Evolutionary conservation across 2,797 vertebrate species (phyloP).

Genomic region (Chromis chromis): DNA sequence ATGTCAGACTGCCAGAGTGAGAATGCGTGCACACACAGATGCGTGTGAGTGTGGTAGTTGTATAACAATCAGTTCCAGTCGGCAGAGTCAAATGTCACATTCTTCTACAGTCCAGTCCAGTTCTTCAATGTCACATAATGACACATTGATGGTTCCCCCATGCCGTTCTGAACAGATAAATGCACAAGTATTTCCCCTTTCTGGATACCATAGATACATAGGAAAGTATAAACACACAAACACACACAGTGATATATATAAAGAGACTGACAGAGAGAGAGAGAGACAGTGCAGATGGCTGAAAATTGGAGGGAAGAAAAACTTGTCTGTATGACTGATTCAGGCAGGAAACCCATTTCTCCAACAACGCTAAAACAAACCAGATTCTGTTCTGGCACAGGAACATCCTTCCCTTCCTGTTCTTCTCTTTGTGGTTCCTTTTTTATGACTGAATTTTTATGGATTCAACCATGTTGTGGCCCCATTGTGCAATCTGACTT

Average conservation of each 20-base stretch:
- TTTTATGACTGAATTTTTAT: slow-evolving; percentile 48
- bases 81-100: slow-evolving; percentile 79
- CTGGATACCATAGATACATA: slow-evolving; percentile 27
- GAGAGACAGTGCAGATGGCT: slow-evolving; percentile 22
- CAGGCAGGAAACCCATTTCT: slow-evolving; percentile 68
- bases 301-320: slow-evolving; percentile 31
- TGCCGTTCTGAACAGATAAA: slow-evolving; percentile 39
- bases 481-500: slow-evolving; percentile 42
- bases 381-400: slow-evolving; percentile 62
- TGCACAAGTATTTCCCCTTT: slow-evolving; percentile 31
- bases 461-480: slow-evolving; percentile 46
- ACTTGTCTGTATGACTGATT: slow-evolving; percentile 16
- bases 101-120: slow-evolving; percentile 50
- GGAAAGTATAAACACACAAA: slow-evolving; percentile 21
- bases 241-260: not conserved
- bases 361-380: slow-evolving; percentile 66
- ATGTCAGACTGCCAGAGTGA: slow-evolving; percentile 37
- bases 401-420: slow-evolving; percentile 52
- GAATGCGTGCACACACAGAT: not conserved
- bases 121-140: slow-evolving; percentile 46
- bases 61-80: slow-evolving; percentile 71
- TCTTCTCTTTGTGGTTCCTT: slow-evolving; percentile 61
- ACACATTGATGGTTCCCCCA: slow-evolving; percentile 40
- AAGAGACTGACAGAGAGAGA: slow-evolving; percentile 10
- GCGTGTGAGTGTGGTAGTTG: slow-evolving; percentile 34